Conservation (phyloP, 2,113 vertebrate species). For the Sorex araneus region DNA sequence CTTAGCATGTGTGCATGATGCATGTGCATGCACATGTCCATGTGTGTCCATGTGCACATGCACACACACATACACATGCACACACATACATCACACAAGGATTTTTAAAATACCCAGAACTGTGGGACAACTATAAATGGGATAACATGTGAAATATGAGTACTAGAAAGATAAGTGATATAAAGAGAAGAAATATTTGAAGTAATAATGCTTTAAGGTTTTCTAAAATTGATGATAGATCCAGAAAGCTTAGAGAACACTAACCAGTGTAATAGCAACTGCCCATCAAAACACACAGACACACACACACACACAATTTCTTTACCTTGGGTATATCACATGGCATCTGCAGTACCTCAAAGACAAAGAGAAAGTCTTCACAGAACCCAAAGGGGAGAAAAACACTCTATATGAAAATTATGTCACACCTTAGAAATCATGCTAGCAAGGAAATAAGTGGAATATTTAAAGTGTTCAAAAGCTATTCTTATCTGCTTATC, state of each 20-base stretch:
- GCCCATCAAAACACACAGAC: too few species aligned
- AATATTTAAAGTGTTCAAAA: background rate
- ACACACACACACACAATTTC: background rate
- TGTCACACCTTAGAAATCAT: background rate
- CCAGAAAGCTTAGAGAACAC: background rate
- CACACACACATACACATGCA: too few species aligned
- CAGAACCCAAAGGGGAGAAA: background rate
- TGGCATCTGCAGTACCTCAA: background rate
- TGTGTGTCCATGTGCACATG: too few species aligned
- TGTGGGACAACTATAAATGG: background rate
- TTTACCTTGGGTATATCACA: background rate
- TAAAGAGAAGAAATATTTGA: conserved; percentile 37
- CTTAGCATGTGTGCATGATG: too few species aligned
- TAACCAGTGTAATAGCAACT: background rate
- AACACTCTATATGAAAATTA: background rate
- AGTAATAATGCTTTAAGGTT: conserved; percentile 23
- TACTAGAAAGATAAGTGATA: background rate
- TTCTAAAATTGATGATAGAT: conserved; percentile 19
- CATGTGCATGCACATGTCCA: too few species aligned
- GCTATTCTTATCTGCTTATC: conserved; percentile 3
- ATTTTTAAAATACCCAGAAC: background rate
- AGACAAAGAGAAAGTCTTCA: conserved; percentile 30
- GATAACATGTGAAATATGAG: background rate
- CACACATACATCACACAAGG: too few species aligned
- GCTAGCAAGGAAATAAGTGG: background rate